phyloP scores from a whole-genome alignment of 1,140 invertebrate genomes.

The Proales similis region DNA sequence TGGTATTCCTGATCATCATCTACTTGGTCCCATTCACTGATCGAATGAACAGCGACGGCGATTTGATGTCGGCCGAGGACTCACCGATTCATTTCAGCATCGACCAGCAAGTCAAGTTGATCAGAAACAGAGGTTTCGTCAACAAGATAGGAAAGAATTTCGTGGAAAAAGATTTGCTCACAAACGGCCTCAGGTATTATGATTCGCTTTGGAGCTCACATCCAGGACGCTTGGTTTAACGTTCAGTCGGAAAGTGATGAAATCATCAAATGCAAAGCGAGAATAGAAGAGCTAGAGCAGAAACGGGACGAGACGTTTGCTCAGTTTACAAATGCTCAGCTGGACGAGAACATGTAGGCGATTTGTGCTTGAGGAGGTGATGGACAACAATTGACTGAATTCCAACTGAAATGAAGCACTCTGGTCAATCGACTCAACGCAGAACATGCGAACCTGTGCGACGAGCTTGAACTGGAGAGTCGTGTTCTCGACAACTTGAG shows the following conservation, averaged over 20 bases:
- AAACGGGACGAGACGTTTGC: constrained; percentile 44
- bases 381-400: not conserved
- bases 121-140: constrained; percentile 46
- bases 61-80: too few species aligned
- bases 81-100: constrained; percentile 42
- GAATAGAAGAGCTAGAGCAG: constrained; percentile 44
- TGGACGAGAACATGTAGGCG: constrained; percentile 44
- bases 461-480: constrained; percentile 47
- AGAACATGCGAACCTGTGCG: constrained; percentile 44
- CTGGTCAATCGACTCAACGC: constrained; percentile 43
- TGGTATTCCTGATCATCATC: too few species aligned
- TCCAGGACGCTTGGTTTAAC: not conserved
- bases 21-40: too few species aligned
- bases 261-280: constrained; percentile 45
- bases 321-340: constrained; percentile 43
- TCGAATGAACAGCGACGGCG: too few species aligned
- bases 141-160: constrained; percentile 48
- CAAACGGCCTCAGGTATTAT: constrained; percentile 45
- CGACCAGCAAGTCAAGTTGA: constrained; percentile 50
- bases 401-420: constrained; percentile 40
- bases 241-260: constrained; percentile 43
- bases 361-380: not conserved
- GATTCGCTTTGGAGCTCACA: not conserved
- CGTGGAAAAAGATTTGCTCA: constrained; percentile 44
- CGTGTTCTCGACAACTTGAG: constrained; percentile 44